These are phyloP conservation scores for Papilio dardanus DNA, from an alignment of 1,140 invertebrate species.

Conservation along the genomic window DNA sequence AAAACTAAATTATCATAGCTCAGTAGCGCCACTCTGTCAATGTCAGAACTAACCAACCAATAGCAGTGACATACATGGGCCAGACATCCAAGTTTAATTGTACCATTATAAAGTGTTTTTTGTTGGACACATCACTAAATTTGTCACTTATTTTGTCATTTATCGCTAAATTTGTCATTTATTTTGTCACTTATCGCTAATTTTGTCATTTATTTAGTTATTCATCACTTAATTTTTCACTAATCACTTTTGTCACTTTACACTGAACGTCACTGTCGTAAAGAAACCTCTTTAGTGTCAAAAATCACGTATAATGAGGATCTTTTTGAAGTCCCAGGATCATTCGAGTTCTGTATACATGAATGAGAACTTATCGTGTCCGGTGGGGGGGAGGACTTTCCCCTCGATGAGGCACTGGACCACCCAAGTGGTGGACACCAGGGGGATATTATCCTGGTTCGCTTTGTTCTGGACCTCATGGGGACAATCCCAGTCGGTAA, in stretches of 20 bases:
- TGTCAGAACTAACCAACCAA: too few species aligned
- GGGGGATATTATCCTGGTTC: conserved; percentile 79
- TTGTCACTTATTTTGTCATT: too few species aligned
- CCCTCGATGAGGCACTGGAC: conserved; percentile 84
- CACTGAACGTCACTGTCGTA: conserved; percentile 41
- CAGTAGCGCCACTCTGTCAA: too few species aligned
- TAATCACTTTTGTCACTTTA: conserved; percentile 42
- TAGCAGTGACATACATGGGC: too few species aligned
- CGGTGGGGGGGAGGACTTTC: conserved; percentile 78
- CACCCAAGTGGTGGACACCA: conserved; percentile 84
- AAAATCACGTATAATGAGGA: conserved; percentile 78
- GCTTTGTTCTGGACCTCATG: conserved; percentile 82
- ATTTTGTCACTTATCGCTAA: too few species aligned
- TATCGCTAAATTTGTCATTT: too few species aligned
- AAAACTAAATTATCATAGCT: too few species aligned
- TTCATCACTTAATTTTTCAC: not conserved
- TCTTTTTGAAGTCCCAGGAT: conserved; percentile 76
- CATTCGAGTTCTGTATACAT: conserved; percentile 79
- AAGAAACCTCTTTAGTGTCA: conserved; percentile 64
- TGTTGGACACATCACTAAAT: not conserved
- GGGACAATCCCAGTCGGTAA: conserved; percentile 83
- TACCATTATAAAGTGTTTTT: not conserved
- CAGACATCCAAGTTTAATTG: too few species aligned
- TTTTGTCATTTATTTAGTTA: too few species aligned
- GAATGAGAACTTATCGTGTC: conserved; percentile 78